Conservation (phyloP, 2,797 vertebrate species). For the Smutsia temminckii region DNA sequence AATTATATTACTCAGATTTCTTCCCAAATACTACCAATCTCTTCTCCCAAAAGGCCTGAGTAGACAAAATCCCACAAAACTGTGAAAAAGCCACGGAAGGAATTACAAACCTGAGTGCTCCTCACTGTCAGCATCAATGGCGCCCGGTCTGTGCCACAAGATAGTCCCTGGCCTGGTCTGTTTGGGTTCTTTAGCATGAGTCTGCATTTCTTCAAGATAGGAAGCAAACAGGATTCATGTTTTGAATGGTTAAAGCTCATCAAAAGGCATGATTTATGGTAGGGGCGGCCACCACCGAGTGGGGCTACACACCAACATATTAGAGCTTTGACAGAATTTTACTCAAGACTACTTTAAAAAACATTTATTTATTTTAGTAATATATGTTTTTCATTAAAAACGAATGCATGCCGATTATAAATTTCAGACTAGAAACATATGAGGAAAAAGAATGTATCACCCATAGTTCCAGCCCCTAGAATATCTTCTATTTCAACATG, state of each 20-base stretch:
- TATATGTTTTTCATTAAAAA: background rate
- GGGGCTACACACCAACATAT: background rate
- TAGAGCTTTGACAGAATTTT: background rate
- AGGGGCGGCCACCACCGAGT: background rate
- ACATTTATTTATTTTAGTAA: background rate
- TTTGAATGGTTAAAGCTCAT: background rate
- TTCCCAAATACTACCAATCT: background rate
- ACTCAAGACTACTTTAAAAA: background rate
- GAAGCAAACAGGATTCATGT: background rate
- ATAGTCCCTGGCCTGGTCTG: background rate
- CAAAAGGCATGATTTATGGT: background rate
- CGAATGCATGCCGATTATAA: background rate
- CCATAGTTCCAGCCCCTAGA: background rate
- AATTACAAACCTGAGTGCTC: background rate
- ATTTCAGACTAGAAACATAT: background rate
- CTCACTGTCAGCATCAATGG: background rate
- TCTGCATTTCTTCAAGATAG: background rate
- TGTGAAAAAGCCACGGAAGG: background rate
- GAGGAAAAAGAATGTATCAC: background rate
- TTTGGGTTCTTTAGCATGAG: background rate
- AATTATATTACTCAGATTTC: background rate
- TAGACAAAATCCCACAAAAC: background rate
- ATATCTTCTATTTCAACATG: background rate
- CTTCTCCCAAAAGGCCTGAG: background rate
- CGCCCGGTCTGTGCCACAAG: background rate